Conservation (phyloP, 2,797 vertebrate genomes). For the Remorina albescens region DNA sequence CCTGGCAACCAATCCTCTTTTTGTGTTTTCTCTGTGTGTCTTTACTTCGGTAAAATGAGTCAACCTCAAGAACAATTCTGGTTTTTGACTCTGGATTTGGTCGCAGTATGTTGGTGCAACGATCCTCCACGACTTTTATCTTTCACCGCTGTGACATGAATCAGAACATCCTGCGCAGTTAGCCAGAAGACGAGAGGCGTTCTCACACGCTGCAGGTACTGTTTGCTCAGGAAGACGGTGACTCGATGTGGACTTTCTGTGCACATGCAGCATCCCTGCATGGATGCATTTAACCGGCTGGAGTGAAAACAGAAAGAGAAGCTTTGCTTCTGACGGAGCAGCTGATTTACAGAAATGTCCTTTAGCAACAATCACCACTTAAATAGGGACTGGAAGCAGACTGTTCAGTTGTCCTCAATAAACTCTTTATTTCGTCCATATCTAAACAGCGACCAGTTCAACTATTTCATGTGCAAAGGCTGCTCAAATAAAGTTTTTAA, state of each 20-base stretch:
- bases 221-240: constrained; percentile 26
- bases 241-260: not conserved
- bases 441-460: no score
- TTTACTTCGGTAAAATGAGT: constrained; percentile 30
- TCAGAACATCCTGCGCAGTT: constrained; percentile 19
- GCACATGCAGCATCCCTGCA: not conserved
- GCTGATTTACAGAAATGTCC: not conserved
- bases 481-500: not conserved
- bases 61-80: constrained; percentile 16
- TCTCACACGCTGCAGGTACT: not conserved
- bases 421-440: no score
- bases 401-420: no score
- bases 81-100: constrained; percentile 44
- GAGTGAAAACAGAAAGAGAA: not conserved
- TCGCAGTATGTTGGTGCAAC: constrained; percentile 11
- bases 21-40: constrained; percentile 25
- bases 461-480: no score
- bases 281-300: constrained; percentile 7
- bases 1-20: not conserved
- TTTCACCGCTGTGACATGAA: constrained; percentile 24
- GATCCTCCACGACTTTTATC: constrained; percentile 18
- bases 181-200: not conserved
- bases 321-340: not conserved
- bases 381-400: no score
- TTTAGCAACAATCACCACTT: not conserved